Evolutionary conservation across 2,797 vertebrate species (phyloP).

Genomic region (Sebastes diploproa): DNA sequence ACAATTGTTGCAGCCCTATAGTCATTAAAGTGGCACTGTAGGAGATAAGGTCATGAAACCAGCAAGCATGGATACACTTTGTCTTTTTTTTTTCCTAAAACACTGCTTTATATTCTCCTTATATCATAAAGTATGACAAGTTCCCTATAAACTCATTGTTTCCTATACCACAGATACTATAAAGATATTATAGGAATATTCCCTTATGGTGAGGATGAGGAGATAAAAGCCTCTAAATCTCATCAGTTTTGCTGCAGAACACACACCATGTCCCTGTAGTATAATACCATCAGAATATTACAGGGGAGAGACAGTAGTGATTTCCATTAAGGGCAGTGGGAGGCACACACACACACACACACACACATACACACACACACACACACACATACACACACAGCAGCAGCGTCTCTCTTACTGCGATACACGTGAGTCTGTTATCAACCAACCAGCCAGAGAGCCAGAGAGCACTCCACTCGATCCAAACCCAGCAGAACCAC

Average conservation of each 20-base stretch:
- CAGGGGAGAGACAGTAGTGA: constrained; percentile 24
- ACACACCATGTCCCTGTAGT: constrained; percentile 4
- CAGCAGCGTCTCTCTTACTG: constrained; percentile 19
- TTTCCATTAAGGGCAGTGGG: constrained; percentile 70
- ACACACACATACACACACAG: too few relatives aligned
- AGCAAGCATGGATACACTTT: background rate
- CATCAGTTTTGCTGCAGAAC: background rate
- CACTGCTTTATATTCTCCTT: background rate
- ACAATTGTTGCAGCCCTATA: too few relatives aligned
- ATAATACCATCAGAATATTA: constrained; percentile 17
- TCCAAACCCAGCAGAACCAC: constrained; percentile 16
- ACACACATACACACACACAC: constrained; percentile 18
- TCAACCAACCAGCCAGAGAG: constrained; percentile 40
- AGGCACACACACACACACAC: constrained; percentile 22
- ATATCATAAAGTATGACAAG: background rate
- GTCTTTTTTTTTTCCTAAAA: background rate
- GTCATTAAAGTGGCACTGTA: background rate
- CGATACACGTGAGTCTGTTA: constrained; percentile 26
- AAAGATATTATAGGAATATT: background rate
- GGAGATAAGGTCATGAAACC: background rate
- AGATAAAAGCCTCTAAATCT: background rate
- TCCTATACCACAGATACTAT: background rate
- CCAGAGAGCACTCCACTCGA: constrained; percentile 21
- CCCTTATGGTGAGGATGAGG: background rate
- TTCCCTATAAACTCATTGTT: background rate